Evolutionary conservation across 92 coral and sea anemone species (phyloP), one percentile per base, ranked within the genome.

Genomic region (Scolanthus callimorphus): DNA sequence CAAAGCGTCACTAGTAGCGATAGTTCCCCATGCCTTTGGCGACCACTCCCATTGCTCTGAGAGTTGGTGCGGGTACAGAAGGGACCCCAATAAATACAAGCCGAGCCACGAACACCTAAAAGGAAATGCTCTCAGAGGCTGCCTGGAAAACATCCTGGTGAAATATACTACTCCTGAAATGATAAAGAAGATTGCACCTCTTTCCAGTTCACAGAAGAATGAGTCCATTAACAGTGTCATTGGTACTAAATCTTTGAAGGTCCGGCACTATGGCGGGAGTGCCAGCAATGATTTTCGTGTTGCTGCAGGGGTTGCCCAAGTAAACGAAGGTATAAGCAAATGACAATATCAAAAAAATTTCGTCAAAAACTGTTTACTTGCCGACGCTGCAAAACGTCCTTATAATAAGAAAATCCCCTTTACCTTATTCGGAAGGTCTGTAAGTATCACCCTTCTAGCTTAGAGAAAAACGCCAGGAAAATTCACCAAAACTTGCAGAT

Each of bases 261-360:
- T 58, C 28, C 6, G 76, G 55, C 58, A 45, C 37, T 69, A 69
- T 39, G 59, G 76, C 13, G 76, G 58, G 6, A 69, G 76, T n/a
- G 59, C 57, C 1, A 57, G 65, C 37, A 57, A 57, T 41, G 76
- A 69, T 55, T 57, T 46, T 38, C 57, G 76, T 12, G 59, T 69
- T 12, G 59, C 67, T 37, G 53, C 67, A 20, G 67, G 59, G 11
- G 54, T 69, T 1, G 53, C 76, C 46, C 76, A 69, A 57, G 57
- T 48, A 25, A 67, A 67, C 15, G 25, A 51, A 31, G 74, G 74
- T 60, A 59, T n/a, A n/a, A n/a, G n/a, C n/a, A n/a, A n/a, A n/a
- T n/a, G n/a, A n/a, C n/a, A n/a, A n/a, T n/a, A n/a, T n/a, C n/a
- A n/a, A n/a, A n/a, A n/a, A n/a, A n/a, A n/a, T n/a, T n/a, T n/a